These are phyloP conservation scores for Saguinus midas DNA, from an alignment of 2,113 vertebrate genomes.

Conservation along the genomic window DNA sequence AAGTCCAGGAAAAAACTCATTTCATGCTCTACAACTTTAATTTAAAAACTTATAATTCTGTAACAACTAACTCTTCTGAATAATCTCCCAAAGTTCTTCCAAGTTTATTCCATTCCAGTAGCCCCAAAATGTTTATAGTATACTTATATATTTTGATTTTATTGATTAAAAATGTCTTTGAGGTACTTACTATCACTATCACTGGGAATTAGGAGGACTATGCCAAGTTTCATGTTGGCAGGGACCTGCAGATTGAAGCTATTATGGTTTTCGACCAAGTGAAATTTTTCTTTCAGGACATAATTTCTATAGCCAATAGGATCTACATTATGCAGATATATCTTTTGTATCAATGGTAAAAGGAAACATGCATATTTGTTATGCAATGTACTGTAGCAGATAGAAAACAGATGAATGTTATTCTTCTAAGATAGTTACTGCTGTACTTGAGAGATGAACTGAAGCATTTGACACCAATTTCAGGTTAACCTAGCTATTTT, in stretches of 20 bases:
- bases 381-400: background rate
- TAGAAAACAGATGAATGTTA: background rate
- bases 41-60: background rate
- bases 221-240: background rate
- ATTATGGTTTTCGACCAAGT: background rate
- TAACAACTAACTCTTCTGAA: background rate
- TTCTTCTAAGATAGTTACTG: background rate
- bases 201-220: background rate
- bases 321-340: background rate
- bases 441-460: background rate
- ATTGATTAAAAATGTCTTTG: background rate
- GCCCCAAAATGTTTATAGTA: background rate
- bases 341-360: background rate
- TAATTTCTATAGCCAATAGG: background rate
- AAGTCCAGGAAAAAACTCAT: background rate
- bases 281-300: background rate
- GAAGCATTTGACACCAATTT: background rate
- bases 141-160: background rate
- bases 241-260: background rate
- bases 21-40: background rate
- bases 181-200: background rate
- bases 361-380: background rate
- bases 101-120: background rate
- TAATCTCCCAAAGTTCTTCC: background rate
- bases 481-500: background rate